A percentile compares a stretch with the other conserved stretches of the same genome.
phyloP scores from a whole-genome alignment of 2,113 vertebrate genomes.

The human region DNA sequence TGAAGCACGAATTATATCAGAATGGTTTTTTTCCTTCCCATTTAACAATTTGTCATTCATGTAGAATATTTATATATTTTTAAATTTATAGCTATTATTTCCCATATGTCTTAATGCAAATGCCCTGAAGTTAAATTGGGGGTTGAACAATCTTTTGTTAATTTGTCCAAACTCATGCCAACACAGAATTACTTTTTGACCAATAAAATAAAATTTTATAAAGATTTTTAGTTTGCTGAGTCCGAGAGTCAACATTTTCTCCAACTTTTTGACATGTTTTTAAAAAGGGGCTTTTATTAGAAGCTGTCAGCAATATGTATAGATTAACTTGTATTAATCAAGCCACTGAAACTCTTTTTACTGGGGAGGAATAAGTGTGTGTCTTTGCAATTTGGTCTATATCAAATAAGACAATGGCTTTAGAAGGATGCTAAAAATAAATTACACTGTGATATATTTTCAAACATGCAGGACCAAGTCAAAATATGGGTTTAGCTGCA shows the following conservation, averaged over 20 bases:
- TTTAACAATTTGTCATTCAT: constrained; percentile 65
- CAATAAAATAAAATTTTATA: background rate
- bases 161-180: background rate
- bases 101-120: constrained; percentile 49
- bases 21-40: constrained; percentile 32
- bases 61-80: constrained; percentile 55
- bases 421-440: background rate
- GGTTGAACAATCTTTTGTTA: background rate
- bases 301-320: no score
- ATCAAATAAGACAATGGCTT: background rate
- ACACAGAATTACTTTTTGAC: background rate
- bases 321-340: background rate
- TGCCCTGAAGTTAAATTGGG: constrained; percentile 5
- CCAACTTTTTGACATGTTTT: background rate
- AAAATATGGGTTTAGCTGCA: background rate
- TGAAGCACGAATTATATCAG: constrained; percentile 38
- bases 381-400: background rate
- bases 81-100: constrained; percentile 21
- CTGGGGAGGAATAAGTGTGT: background rate
- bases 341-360: background rate
- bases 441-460: background rate
- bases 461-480: background rate
- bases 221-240: background rate
- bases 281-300: background rate
- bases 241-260: background rate